Conservation (phyloP, 1,140 invertebrate species). For the Epicauta chinensis region DNA sequence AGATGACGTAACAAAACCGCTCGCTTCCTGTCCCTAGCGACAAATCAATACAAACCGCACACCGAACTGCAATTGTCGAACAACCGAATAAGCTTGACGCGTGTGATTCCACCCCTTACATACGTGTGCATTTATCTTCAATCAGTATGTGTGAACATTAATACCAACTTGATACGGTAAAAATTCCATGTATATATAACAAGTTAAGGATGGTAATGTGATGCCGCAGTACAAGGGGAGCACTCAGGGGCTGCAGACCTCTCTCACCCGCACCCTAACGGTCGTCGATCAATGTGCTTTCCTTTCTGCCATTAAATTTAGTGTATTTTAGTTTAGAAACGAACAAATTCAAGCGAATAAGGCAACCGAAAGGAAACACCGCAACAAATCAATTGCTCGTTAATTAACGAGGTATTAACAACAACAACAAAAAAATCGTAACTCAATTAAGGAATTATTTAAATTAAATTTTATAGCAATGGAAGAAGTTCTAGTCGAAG, state of each 20-base stretch:
- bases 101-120: too few species aligned
- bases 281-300: conserved; percentile 36
- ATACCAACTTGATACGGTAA: too few species aligned
- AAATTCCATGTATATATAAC: too few species aligned
- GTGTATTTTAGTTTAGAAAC: conserved; percentile 4
- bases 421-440: neutral
- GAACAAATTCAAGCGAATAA: neutral
- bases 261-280: conserved; percentile 40
- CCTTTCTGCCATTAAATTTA: conserved; percentile 8
- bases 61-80: too few species aligned
- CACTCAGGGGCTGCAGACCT: conserved; percentile 39
- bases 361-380: neutral
- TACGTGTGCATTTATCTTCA: too few species aligned
- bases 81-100: too few species aligned
- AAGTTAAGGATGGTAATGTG: conserved; percentile 1
- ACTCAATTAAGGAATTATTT: neutral
- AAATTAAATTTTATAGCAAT: conserved; percentile 53
- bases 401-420: neutral
- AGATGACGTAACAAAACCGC: too few species aligned
- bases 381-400: neutral
- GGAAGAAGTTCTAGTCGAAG: conserved; percentile 69
- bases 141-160: too few species aligned
- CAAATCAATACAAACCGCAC: too few species aligned
- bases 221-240: conserved; percentile 38
- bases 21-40: too few species aligned